Percentiles rank a stretch among this genome's conserved stretches.
Conservation (phyloP, 1,140 invertebrate genomes). For the Neotoxoptera formosana region DNA sequence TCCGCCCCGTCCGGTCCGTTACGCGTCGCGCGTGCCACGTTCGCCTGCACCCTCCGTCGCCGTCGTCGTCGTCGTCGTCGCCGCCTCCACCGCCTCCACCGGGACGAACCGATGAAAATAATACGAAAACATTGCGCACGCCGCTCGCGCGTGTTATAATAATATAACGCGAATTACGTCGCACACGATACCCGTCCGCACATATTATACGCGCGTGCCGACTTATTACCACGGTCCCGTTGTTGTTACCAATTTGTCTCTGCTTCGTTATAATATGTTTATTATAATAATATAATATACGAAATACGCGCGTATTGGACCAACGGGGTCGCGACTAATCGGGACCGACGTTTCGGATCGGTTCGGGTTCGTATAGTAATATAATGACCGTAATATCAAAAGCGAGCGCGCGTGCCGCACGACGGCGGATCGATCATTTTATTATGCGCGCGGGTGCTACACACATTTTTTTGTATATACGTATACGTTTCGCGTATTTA, state of each 20-base stretch:
- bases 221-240: background rate
- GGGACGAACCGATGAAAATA: conserved; percentile 16
- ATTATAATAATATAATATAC: too few species aligned
- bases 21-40: background rate
- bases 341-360: background rate
- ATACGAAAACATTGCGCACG: background rate
- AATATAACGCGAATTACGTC: background rate
- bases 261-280: background rate
- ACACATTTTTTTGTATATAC: background rate
- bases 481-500: background rate
- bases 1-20: background rate
- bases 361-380: background rate
- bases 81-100: background rate
- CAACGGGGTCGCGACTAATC: background rate
- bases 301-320: background rate
- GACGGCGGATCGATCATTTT: background rate
- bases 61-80: background rate
- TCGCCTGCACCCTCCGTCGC: background rate
- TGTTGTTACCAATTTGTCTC: background rate
- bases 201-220: too few species aligned
- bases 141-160: too few species aligned
- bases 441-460: background rate
- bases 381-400: background rate
- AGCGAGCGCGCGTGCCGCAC: background rate
- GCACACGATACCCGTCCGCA: background rate